Base-by-base conservation (phyloP, 2,113 vertebrate genomes). In the Saccopteryx leptura region DNA sequence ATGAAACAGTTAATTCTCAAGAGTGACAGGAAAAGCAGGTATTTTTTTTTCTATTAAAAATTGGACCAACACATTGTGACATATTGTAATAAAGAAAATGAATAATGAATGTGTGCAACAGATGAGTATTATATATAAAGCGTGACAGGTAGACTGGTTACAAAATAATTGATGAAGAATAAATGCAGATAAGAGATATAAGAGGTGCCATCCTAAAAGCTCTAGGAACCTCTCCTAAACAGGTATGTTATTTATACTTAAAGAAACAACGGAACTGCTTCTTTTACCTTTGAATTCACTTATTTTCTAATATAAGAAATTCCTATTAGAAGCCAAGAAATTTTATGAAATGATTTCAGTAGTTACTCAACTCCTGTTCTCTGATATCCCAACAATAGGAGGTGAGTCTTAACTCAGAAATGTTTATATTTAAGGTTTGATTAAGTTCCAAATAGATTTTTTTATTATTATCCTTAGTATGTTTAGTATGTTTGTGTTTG, bases 81-180 rank as follows among this genome's bases (percentile, higher is more conserved):
- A 85, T 90, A 66, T 50, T 54, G 26, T 90, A 84, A 93, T 80
- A 92, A 94, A 85, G 87, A 90, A 92, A 90, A 96, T 80, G 58
- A 95, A 92, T 52, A 84, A 90, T 94, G 60, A 89, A 75, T 88
- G 52, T 87, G 54, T 80, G 48, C 61, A 87, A 92, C 17, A 74
- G 48, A 80, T 74, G 63, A 93, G 95, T 79, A 95, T 74, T 80
- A 65, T 87, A 46, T 90, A 81, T 86, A 60, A 90, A 88, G 46
- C 60, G 46, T 58, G 66, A 69, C 71, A 71, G 83, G 39, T 39
- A 91, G n/a, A 78, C 69, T 79, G 72, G 28, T 28, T 86, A 96
- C 46, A 87, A 89, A 95, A 93, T 90, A 94, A 94, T 31, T 92
- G 54, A 80, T 48, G 58, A 90, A 72, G 75, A 78, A 24, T 82